phyloP scores from a whole-genome alignment of 2,797 vertebrate genomes.

The Eulemur rubriventer region DNA sequence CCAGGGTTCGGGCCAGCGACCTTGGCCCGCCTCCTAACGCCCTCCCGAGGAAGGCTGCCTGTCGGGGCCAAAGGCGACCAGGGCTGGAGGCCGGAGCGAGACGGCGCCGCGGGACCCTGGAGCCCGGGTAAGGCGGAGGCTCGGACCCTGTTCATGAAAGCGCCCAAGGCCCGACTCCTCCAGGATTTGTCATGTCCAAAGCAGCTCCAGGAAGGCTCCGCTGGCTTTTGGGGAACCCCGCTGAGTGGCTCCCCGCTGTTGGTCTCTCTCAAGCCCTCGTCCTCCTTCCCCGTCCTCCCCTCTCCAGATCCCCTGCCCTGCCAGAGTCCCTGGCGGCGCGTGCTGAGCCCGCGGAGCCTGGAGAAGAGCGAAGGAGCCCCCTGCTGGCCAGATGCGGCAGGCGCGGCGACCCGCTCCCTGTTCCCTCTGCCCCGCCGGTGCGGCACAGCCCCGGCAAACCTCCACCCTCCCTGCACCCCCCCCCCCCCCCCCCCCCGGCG shows the following conservation, averaged over 20 bases:
- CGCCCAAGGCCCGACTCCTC: not conserved
- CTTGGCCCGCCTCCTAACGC: not conserved
- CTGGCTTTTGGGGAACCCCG: not conserved
- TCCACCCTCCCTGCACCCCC: not conserved
- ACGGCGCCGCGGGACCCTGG: not conserved
- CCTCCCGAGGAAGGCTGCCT: not conserved
- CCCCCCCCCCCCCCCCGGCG: not conserved
- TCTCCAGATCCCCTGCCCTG: not conserved
- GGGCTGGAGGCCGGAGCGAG: not conserved
- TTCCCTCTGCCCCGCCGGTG: not conserved
- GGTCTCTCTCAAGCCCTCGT: not conserved
- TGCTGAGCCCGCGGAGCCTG: not conserved
- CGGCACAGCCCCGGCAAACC: not conserved
- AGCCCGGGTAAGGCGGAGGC: not conserved
- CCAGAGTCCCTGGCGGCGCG: not conserved
- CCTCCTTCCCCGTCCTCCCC: not conserved
- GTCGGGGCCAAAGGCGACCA: not conserved
- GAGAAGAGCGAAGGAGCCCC: conserved; percentile 83
- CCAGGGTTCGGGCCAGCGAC: fast-evolving
- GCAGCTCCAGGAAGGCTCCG: not conserved
- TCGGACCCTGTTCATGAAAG: not conserved
- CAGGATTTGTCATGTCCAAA: not conserved
- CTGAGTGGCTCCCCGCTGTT: not conserved
- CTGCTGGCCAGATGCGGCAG: conserved; percentile 78
- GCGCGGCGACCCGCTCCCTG: conserved; percentile 4